Conservation (phyloP, 2,113 vertebrate species). For the Indri indri region DNA sequence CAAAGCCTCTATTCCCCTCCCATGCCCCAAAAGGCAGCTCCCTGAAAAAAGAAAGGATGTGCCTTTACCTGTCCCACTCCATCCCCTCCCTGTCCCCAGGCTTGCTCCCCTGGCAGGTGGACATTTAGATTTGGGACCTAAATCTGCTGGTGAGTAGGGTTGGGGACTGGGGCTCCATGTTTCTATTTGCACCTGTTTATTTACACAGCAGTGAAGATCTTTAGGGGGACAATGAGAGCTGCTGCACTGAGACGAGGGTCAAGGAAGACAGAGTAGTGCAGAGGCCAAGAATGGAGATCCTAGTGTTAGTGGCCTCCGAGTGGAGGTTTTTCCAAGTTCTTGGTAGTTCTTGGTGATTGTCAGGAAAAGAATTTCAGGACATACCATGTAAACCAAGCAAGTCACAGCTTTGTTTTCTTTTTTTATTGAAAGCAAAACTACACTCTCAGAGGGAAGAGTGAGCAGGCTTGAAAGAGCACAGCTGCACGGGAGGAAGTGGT, state of each 20-base stretch:
- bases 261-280: accelerated
- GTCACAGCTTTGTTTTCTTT: too few species aligned
- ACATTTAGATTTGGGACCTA: not conserved
- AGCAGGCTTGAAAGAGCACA: too few species aligned
- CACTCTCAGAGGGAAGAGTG: too few species aligned
- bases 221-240: not conserved
- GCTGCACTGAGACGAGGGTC: not conserved
- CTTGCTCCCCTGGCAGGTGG: not conserved
- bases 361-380: too few species aligned
- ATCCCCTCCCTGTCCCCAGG: not conserved
- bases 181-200: not conserved
- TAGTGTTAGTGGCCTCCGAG: too few species aligned
- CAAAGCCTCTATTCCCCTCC: not conserved
- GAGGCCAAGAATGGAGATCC: not conserved
- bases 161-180: not conserved
- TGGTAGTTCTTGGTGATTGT: too few species aligned
- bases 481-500: too few species aligned
- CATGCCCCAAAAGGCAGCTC: not conserved
- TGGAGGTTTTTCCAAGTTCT: too few species aligned
- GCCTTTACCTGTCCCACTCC: not conserved
- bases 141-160: not conserved
- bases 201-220: not conserved
- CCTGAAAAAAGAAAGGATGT: not conserved
- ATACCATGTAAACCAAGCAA: too few species aligned
- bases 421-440: too few species aligned